Percentiles rank a stretch among this genome's conserved stretches.
phyloP scores from a whole-genome alignment of 2,797 vertebrate genomes.

The Coregonus suidteri region DNA sequence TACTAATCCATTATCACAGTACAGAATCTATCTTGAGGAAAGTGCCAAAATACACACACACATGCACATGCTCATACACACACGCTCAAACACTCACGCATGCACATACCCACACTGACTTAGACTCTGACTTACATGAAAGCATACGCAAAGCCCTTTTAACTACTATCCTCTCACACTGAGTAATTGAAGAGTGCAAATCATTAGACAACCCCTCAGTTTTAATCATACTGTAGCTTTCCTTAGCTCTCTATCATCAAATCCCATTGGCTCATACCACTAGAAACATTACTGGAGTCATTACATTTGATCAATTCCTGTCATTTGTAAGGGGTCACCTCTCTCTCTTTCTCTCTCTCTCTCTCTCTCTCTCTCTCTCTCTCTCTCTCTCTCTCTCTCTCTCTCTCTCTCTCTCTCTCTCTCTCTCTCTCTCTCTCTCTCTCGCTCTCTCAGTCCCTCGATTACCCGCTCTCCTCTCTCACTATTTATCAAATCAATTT shows the following conservation, averaged over 20 bases:
- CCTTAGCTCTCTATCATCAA: conserved; percentile 43
- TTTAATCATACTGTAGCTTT: conserved; percentile 52
- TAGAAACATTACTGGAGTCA: conserved; percentile 48
- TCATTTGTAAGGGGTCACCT: conserved; percentile 30
- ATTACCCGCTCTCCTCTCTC: not conserved
- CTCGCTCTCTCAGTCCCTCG: not conserved
- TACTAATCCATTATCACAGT: too few relatives aligned
- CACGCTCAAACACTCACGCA: conserved; percentile 4
- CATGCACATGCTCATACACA: not conserved
- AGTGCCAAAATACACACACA: too few relatives aligned
- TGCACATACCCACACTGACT: not conserved
- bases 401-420: not conserved
- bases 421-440: not conserved
- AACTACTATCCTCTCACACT: conserved; percentile 25
- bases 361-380: conserved; percentile 9
- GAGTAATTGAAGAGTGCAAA: conserved; percentile 39
- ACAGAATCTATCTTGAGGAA: too few relatives aligned
- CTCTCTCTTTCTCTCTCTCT: not conserved
- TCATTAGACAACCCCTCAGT: conserved; percentile 52
- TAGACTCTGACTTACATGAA: conserved; percentile 7
- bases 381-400: conserved; percentile 5
- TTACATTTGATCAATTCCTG: conserved; percentile 37
- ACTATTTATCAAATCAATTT: conserved; percentile 2
- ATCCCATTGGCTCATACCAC: conserved; percentile 38
- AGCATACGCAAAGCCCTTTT: not conserved